These are phyloP conservation scores for Drosophila suzukii DNA, from an alignment of 1,140 invertebrate species.

Conservation along the genomic window DNA sequence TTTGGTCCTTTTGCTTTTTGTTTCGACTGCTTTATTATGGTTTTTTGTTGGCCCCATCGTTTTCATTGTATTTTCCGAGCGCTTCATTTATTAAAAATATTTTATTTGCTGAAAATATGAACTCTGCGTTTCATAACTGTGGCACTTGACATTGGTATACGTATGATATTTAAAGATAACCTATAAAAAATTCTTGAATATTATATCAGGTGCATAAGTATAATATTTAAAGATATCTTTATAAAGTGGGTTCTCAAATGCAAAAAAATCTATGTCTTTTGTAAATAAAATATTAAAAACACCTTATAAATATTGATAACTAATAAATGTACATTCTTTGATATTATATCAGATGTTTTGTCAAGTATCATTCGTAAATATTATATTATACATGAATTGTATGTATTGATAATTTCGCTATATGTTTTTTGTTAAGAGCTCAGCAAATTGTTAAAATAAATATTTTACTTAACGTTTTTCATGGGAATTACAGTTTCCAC, in stretches of 20 bases:
- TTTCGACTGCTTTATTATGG: constrained; percentile 43
- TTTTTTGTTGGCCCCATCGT: constrained; percentile 16
- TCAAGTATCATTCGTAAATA: too few relatives aligned
- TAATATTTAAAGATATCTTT: not conserved
- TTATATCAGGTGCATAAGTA: not conserved
- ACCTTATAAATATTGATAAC: too few relatives aligned
- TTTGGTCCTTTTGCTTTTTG: constrained; percentile 56
- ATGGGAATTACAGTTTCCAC: not conserved
- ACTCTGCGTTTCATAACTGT: constrained; percentile 24
- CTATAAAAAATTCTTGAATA: too few relatives aligned
- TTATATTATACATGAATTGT: too few relatives aligned
- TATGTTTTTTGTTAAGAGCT: not conserved
- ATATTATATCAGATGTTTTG: too few relatives aligned
- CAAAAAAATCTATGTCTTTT: too few relatives aligned
- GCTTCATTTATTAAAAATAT: constrained; percentile 64
- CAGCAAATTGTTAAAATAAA: not conserved
- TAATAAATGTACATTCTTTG: too few relatives aligned
- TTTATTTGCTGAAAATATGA: constrained; percentile 30
- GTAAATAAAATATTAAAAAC: too few relatives aligned
- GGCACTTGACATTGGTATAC: not conserved
- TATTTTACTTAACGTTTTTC: constrained; percentile 3
- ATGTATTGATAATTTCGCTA: not conserved
- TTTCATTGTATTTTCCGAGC: constrained; percentile 25
- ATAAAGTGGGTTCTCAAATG: too few relatives aligned
- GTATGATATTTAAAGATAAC: not conserved